These are phyloP conservation scores for Xiphias gladius DNA, from an alignment of 2,113 vertebrate genomes.

Conservation along the genomic window DNA sequence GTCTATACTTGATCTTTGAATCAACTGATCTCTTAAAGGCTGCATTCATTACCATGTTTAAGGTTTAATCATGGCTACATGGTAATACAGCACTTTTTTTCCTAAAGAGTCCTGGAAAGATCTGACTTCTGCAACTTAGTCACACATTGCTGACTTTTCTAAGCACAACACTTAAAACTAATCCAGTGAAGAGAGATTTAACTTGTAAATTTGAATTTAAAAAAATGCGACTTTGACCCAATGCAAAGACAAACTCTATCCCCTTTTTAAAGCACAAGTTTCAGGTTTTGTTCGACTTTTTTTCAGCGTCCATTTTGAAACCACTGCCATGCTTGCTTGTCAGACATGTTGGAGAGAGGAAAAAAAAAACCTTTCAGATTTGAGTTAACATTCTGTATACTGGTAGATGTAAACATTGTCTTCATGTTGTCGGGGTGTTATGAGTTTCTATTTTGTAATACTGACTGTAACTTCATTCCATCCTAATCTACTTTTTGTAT, in stretches of 20 bases:
- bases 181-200: constrained; percentile 14
- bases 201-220: constrained; percentile 19
- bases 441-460: constrained; percentile 76
- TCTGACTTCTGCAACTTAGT: constrained; percentile 21
- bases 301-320: constrained; percentile 33
- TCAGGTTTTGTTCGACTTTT: constrained; percentile 30
- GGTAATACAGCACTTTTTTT: constrained; percentile 38
- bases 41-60: constrained; percentile 30
- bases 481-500: constrained; percentile 80
- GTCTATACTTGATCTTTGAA: constrained; percentile 38
- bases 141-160: constrained; percentile 37
- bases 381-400: constrained; percentile 47
- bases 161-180: constrained; percentile 64
- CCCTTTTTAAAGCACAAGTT: constrained; percentile 75
- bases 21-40: constrained; percentile 28
- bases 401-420: constrained; percentile 69
- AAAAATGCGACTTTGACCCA: constrained; percentile 14
- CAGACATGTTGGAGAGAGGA: constrained; percentile 20
- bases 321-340: constrained; percentile 73
- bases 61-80: constrained; percentile 21
- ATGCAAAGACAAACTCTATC: constrained; percentile 24
- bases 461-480: constrained; percentile 79
- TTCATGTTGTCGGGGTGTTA: constrained; percentile 66
- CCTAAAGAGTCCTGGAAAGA: constrained; percentile 18
- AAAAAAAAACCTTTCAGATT: constrained; percentile 27